These are phyloP conservation scores for Toxonevra muliebris DNA, from an alignment of 2,888 invertebrate species.

Conservation along the genomic window DNA sequence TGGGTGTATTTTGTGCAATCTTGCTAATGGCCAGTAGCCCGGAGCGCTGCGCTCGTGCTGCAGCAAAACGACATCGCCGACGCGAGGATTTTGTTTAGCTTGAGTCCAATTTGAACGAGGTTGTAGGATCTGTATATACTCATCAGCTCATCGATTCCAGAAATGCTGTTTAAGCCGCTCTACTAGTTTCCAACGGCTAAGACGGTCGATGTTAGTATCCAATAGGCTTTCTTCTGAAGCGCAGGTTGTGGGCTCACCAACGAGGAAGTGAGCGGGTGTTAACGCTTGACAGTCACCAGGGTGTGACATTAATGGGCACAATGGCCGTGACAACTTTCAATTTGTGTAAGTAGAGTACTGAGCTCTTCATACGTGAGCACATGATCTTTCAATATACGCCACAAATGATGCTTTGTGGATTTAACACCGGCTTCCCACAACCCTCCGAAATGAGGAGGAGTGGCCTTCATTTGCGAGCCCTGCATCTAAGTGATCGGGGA, in stretches of 20 bases:
- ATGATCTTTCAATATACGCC: not conserved
- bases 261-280: conserved; percentile 28
- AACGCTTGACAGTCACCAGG: conserved; percentile 14
- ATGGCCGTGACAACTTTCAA: conserved; percentile 28
- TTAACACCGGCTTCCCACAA: conserved; percentile 15
- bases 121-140: conserved; percentile 31
- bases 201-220: no score
- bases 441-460: conserved; percentile 24
- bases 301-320: conserved; percentile 23
- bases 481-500: conserved; percentile 14
- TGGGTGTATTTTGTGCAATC: conserved; percentile 42
- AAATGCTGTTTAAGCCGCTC: conserved; percentile 34
- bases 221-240: conserved; percentile 12
- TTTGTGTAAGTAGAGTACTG: conserved; percentile 14
- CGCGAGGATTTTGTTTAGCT: conserved; percentile 22
- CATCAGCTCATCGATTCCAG: conserved; percentile 33
- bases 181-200: no score
- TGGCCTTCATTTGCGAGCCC: conserved; percentile 17
- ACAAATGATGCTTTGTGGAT: conserved; percentile 23
- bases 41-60: conserved; percentile 31
- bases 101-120: conserved; percentile 31
- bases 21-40: conserved; percentile 45
- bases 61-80: conserved; percentile 28
- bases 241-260: conserved; percentile 21
- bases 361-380: conserved; percentile 22